Conservation (phyloP, 2,888 invertebrate genomes). For the Philereme transversata region DNA sequence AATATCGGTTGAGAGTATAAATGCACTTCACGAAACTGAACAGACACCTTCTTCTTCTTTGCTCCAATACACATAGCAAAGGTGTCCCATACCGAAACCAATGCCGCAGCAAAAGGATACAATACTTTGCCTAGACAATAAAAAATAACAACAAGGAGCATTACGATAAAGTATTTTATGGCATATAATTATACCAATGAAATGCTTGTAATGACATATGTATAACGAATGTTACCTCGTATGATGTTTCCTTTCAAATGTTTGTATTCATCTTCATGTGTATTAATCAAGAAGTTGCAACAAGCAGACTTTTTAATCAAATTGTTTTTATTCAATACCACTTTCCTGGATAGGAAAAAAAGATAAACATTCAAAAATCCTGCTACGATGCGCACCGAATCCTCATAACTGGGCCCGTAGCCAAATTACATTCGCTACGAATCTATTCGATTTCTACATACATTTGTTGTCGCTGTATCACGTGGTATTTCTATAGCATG, state of each 20-base stretch:
- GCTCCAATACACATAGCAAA: conserved; percentile 81
- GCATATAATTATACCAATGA: too few species aligned
- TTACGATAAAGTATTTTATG: neutral
- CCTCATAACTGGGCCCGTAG: too few species aligned
- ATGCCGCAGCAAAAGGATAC: conserved; percentile 90
- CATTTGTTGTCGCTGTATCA: too few species aligned
- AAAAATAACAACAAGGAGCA: neutral
- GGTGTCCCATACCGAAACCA: conserved; percentile 88
- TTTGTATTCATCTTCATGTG: conserved; percentile 9
- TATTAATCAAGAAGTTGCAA: conserved; percentile 15
- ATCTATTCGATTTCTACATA: too few species aligned
- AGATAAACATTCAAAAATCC: too few species aligned
- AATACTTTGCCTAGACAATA: conserved; percentile 81
- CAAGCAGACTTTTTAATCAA: conserved; percentile 8
- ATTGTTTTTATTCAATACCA: neutral
- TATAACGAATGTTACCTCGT: conserved; percentile 6
- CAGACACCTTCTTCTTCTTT: conserved; percentile 85
- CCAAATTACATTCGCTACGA: too few species aligned
- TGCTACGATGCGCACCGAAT: too few species aligned
- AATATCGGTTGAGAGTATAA: conserved; percentile 80
- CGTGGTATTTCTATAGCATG: too few species aligned
- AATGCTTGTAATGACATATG: too few species aligned
- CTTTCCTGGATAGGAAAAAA: neutral
- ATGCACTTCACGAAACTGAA: conserved; percentile 87
- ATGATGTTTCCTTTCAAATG: conserved; percentile 14